Conservation (phyloP, 2,888 invertebrate genomes). For the Dendrolimus pini region DNA sequence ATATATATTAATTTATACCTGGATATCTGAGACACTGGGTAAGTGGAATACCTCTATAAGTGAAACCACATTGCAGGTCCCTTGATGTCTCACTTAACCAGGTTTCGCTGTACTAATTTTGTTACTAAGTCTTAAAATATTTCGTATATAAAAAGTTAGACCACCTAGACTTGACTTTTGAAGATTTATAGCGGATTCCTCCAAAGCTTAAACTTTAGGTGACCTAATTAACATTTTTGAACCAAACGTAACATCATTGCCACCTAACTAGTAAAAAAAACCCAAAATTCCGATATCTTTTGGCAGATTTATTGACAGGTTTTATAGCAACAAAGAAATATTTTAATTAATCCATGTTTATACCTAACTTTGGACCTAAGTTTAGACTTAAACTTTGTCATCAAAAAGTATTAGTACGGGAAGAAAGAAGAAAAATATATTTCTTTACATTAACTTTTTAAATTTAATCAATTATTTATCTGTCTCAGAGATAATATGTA, state of each 20-base stretch:
- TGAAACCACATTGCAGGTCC: too few species aligned
- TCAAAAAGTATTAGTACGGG: neutral
- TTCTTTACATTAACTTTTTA: too few species aligned
- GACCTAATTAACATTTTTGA: slow-evolving; percentile 10
- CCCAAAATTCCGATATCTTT: slow-evolving; percentile 1
- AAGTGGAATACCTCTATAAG: too few species aligned
- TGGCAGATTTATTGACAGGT: slow-evolving; percentile 10
- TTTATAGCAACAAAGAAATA: slow-evolving; percentile 16
- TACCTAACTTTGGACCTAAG: neutral
- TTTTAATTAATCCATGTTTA: slow-evolving; percentile 17
- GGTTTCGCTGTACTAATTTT: too few species aligned
- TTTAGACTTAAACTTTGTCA: neutral
- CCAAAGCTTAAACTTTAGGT: slow-evolving; percentile 12
- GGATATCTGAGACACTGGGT: too few species aligned
- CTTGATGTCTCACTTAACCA: too few species aligned
- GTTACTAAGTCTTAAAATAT: too few species aligned
- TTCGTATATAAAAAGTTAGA: neutral
- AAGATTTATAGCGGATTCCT: neutral
- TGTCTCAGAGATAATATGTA: too few species aligned
- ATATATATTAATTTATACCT: too few species aligned
- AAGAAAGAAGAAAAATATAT: too few species aligned
- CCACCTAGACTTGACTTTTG: neutral
- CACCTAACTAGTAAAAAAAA: neutral
- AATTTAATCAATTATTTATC: too few species aligned
- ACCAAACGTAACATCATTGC: slow-evolving; percentile 3